Conservation (phyloP, 1,140 invertebrate genomes). For the Panonychus citri region DNA sequence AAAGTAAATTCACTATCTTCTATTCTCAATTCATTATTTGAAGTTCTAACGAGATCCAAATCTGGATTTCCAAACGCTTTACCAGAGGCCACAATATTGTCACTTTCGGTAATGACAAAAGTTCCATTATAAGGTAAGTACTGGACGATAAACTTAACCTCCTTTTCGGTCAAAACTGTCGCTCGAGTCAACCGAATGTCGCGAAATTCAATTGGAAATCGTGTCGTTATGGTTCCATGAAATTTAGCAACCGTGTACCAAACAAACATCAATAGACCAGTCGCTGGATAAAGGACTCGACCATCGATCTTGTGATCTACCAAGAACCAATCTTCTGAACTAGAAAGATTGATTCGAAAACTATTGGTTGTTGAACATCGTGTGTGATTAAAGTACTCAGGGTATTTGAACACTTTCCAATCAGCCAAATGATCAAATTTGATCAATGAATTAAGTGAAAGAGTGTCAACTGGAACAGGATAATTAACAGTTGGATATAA, state of each 20-base stretch:
- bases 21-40: background rate
- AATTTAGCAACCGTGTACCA: constrained; percentile 59
- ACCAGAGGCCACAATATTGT: background rate
- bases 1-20: background rate
- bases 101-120: background rate
- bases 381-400: constrained; percentile 10
- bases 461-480: constrained; percentile 63
- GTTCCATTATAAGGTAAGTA: background rate
- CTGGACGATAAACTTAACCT: background rate
- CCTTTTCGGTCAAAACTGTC: constrained; percentile 26
- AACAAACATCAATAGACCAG: constrained; percentile 69
- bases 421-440: constrained; percentile 69
- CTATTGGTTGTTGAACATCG: background rate
- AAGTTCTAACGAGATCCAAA: background rate
- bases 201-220: constrained; percentile 35
- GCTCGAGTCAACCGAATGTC: constrained; percentile 68
- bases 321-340: constrained; percentile 47
- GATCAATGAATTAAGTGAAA: constrained; percentile 55
- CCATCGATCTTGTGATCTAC: constrained; percentile 79
- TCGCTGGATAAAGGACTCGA: constrained; percentile 76
- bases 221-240: background rate
- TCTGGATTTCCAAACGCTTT: background rate
- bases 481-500: constrained; percentile 48
- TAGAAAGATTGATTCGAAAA: constrained; percentile 37
- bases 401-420: constrained; percentile 49